Conservation (phyloP, 2,113 vertebrate species). For the Toxotes chatareus region DNA sequence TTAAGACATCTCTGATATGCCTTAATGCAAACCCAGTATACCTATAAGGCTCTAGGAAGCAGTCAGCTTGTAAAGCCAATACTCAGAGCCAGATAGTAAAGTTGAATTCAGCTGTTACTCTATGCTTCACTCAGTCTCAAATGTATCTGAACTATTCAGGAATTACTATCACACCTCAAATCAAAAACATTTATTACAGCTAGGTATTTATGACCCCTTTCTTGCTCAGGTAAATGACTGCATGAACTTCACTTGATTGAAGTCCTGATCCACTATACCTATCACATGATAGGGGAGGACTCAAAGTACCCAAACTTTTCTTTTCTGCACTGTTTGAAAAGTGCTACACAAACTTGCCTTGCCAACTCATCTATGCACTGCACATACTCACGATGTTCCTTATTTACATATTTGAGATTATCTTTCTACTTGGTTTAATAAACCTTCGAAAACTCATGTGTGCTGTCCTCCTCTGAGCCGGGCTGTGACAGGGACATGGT, state of each 20-base stretch:
- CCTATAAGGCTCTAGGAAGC: neutral
- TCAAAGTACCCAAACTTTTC: neutral
- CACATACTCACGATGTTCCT: neutral
- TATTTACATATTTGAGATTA: constrained; percentile 33
- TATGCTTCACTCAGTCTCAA: neutral
- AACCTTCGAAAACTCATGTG: constrained; percentile 14
- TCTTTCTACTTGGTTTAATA: constrained; percentile 33
- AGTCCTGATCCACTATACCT: too few species aligned
- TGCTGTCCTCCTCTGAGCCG: constrained; percentile 9
- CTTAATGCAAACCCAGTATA: neutral
- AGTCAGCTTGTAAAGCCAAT: neutral
- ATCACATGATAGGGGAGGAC: too few species aligned
- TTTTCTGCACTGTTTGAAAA: neutral
- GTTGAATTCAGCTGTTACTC: neutral
- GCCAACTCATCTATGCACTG: neutral
- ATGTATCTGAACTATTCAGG: neutral
- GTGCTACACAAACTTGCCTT: neutral
- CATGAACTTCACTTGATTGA: too few species aligned
- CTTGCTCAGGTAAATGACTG: too few species aligned
- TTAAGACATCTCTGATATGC: neutral
- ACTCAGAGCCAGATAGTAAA: neutral
- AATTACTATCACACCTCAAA: too few species aligned
- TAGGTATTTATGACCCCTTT: too few species aligned
- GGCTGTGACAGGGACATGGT: neutral
- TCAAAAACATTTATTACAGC: too few species aligned